Evolutionary conservation across 2,113 vertebrate genomes (phyloP), one percentile per base, ranked within the genome.

Genomic region (Nestor notabilis): DNA sequence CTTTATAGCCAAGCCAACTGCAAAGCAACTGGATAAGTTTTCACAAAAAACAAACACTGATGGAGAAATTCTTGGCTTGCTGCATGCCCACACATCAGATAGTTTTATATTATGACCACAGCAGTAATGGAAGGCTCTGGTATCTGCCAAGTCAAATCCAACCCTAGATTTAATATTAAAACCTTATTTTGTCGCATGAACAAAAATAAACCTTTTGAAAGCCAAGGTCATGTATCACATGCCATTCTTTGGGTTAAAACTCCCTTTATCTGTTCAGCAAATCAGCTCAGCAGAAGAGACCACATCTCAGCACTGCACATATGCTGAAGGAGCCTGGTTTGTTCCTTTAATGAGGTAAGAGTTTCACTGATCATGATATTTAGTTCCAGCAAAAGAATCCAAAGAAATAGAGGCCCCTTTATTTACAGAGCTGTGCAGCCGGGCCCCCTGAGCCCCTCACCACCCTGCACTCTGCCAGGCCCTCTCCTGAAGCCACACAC

Each of bases 341-440:
- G 69, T 44, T 94, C 95, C 74, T 95, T 96, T 96, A 97, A 96
- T 68, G 89, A 93, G 84, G 92, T 89, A 97, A 87, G 93, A 83
- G 86, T 96, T 96, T 53, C 95, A 79, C 86, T 87, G 92, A 97
- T 91, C 94, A 29, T 49, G 86, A 93, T 95, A 94, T 94, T 96
- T 95, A 92, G 87, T 89, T 96, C 91, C 87, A 95, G 96, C 92
- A 94, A 85, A 97, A 87, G 92, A 95, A 95, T 83, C 89, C 80
- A 92, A 95, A 96, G 97, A 95, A 95, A 96, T 74, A 97, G 97
- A 96, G 94, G 93, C 91, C 91, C 56, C 70, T 97, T 93, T 96
- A 96, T 96, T 96, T 94, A 96, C 79, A 80, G 92, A 94, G 78
- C 87, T 9, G 18, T 64, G 47, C 6, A 4, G 64, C 55, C 6